Evolutionary conservation across 92 coral and sea anemone genomes (phyloP).

Genomic region (Hydrozoanthus gracilis): DNA sequence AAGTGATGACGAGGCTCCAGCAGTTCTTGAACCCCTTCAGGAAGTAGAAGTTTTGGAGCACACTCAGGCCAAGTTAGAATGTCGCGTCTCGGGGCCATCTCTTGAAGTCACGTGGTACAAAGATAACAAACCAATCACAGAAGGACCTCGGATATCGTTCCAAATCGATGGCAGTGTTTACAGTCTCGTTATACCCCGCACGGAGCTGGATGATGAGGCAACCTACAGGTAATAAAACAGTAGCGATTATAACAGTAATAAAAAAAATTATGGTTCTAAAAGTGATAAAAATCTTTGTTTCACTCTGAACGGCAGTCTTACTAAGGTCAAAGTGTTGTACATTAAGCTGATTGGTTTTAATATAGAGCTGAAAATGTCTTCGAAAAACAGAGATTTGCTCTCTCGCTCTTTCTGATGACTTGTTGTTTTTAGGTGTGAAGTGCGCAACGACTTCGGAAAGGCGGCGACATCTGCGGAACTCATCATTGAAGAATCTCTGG

Average conservation of each 20-base stretch:
- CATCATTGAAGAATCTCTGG: conserved; percentile 74
- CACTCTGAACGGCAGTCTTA: too few relatives aligned
- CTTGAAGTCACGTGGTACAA: conserved; percentile 72
- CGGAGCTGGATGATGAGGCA: conserved; percentile 80
- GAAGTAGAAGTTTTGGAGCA: conserved; percentile 67
- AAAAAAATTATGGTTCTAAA: too few relatives aligned
- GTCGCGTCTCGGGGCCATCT: conserved; percentile 69
- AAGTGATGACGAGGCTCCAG: conserved; percentile 49
- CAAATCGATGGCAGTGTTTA: conserved; percentile 62
- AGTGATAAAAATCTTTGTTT: too few relatives aligned
- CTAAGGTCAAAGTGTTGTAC: too few relatives aligned
- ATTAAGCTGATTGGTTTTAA: too few relatives aligned
- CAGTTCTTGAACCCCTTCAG: conserved; percentile 57
- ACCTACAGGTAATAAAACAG: conserved; percentile 50
- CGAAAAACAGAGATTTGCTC: too few relatives aligned
- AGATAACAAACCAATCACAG: conserved; percentile 47
- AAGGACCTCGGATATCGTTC: conserved; percentile 46
- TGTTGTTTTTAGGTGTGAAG: conserved; percentile 42
- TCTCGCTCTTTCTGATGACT: background rate
- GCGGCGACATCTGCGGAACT: conserved; percentile 71
- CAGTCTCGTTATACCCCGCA: conserved; percentile 63
- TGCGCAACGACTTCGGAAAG: conserved; percentile 71
- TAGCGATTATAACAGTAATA: background rate
- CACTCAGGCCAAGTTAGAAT: conserved; percentile 64
- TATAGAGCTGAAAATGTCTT: too few relatives aligned